These are phyloP conservation scores for Hirtodrosophila duncani DNA, from an alignment of 2,888 invertebrate species.

Conservation along the genomic window DNA sequence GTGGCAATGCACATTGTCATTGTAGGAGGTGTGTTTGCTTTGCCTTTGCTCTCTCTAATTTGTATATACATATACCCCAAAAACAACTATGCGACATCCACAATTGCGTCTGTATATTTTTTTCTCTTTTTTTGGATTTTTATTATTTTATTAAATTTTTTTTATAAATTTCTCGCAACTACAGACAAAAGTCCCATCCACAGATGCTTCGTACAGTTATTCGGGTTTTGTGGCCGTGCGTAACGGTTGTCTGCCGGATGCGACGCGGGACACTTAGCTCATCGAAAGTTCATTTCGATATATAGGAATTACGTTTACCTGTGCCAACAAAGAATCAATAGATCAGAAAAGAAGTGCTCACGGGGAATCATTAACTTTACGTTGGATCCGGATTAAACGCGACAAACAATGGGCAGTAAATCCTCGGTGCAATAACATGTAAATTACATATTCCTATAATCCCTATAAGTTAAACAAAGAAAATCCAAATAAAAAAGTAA, in stretches of 20 bases:
- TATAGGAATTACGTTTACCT: too few species aligned
- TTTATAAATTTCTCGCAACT: constrained; percentile 18
- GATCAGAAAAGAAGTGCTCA: too few species aligned
- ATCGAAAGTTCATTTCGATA: background rate
- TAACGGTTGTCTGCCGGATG: constrained; percentile 21
- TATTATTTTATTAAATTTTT: constrained; percentile 54
- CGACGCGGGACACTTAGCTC: too few species aligned
- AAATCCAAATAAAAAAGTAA: constrained; percentile 1
- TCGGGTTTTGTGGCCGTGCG: constrained; percentile 44
- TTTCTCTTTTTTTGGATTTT: constrained; percentile 19
- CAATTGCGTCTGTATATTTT: constrained; percentile 27
- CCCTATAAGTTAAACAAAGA: background rate
- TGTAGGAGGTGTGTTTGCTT: too few species aligned
- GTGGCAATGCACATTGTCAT: too few species aligned
- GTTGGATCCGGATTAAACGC: too few species aligned
- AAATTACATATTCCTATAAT: too few species aligned
- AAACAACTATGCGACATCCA: constrained; percentile 39
- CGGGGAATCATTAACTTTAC: too few species aligned
- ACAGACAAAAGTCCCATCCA: constrained; percentile 33
- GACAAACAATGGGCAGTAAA: too few species aligned
- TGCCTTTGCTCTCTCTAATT: too few species aligned
- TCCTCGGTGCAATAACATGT: too few species aligned
- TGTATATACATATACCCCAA: background rate
- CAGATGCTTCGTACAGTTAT: constrained; percentile 22
- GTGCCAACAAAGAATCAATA: too few species aligned